Evolutionary conservation across 2,797 vertebrate species (phyloP).

Genomic region (Melanogrammus aeglefinus): DNA sequence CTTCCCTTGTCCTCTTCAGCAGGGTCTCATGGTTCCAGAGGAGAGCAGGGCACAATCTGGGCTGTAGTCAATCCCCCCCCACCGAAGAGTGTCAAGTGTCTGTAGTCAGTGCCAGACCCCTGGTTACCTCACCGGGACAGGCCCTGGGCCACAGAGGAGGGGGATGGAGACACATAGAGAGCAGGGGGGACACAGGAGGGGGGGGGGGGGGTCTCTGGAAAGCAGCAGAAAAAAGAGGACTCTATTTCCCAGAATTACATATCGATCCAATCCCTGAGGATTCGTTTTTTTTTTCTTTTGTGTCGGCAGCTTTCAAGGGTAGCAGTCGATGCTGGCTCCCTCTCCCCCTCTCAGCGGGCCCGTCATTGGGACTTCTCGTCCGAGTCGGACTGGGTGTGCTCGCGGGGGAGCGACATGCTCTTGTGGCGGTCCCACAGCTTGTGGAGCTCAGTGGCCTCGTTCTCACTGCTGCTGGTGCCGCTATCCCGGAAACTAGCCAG

Average conservation of each 20-base stretch:
- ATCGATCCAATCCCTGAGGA: conserved; percentile 69
- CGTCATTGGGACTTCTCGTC: conserved; percentile 84
- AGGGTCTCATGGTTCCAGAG: conserved; percentile 30
- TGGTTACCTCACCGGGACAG: conserved; percentile 22
- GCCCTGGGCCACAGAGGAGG: conserved; percentile 16
- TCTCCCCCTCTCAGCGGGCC: not conserved
- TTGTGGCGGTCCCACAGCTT: conserved; percentile 92
- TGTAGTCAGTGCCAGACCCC: conserved; percentile 51
- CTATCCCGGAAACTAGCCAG: conserved; percentile 94
- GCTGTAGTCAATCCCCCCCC: conserved; percentile 12
- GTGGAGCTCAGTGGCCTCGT: conserved; percentile 88
- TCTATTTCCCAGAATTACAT: conserved; percentile 54
- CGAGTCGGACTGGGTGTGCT: conserved; percentile 78
- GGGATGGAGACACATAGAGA: conserved; percentile 17
- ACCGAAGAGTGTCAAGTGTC: conserved; percentile 40
- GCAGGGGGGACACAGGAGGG: conserved; percentile 12
- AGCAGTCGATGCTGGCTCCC: conserved; percentile 32
- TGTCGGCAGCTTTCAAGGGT: conserved; percentile 47
- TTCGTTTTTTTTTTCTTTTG: conserved; percentile 41
- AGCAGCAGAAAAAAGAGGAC: conserved; percentile 27
- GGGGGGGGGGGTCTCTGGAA: not conserved
- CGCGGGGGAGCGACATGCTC: conserved; percentile 81
- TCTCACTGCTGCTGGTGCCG: conserved; percentile 87
- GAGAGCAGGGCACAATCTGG: conserved; percentile 41
- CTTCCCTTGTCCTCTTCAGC: conserved; percentile 28